Evolutionary conservation across 2,888 invertebrate genomes (phyloP).

Genomic region (Cyaniris semiargus): DNA sequence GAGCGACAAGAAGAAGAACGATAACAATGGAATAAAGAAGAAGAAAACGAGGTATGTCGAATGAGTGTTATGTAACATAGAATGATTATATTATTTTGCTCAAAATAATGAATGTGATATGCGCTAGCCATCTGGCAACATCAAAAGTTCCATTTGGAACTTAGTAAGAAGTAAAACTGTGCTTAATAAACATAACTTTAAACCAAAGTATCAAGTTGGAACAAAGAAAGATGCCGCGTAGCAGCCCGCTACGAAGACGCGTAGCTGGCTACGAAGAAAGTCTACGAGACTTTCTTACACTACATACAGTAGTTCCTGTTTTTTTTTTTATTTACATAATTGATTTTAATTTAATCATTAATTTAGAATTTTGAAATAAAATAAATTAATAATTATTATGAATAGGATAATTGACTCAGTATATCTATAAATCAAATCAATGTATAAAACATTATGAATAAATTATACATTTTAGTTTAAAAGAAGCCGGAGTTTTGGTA

Average conservation of each 20-base stretch:
- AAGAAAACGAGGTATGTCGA: constrained; percentile 91
- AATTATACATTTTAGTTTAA: neutral
- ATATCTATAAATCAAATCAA: too few species aligned
- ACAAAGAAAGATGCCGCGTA: neutral
- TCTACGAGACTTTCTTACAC: neutral
- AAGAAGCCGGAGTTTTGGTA: too few species aligned
- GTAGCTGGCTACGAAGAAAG: constrained; percentile 9
- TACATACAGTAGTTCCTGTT: neutral
- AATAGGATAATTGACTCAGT: too few species aligned
- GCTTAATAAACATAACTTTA: neutral
- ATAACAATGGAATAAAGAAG: constrained; percentile 93
- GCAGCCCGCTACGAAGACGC: constrained; percentile 13
- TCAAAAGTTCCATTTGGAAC: neutral
- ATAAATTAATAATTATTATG: neutral
- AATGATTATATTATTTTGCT: neutral
- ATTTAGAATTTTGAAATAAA: neutral
- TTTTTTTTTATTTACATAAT: neutral
- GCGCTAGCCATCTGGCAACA: neutral
- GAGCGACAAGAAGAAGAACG: constrained; percentile 89
- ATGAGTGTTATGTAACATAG: neutral
- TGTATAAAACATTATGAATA: too few species aligned
- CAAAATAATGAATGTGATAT: neutral
- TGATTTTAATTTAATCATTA: neutral
- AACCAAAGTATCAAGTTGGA: neutral
- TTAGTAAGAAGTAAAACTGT: neutral